Evolutionary conservation across 2,797 vertebrate genomes (phyloP), one percentile per base, ranked within the genome.

Genomic region (Pampus argenteus): DNA sequence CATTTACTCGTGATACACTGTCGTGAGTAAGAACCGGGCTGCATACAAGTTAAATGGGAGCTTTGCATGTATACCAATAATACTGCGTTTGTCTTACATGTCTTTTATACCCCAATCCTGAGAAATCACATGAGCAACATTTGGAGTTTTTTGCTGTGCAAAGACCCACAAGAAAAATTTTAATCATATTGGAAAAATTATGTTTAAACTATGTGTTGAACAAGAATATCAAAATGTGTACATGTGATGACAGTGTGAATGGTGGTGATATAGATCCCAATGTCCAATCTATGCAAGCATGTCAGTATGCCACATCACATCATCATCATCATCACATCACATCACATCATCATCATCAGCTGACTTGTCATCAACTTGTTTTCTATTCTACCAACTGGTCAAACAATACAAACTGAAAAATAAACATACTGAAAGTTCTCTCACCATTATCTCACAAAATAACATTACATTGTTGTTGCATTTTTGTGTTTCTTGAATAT

Each of bases 1-100:
- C 64, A 15, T 73, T 58, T 57, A 68, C 44, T 74, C 66, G 62
- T 77, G 29, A 65, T 74, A 66, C 17, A 54, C n/a, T 42, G 50
- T 47, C 23, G 58, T 42, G 14, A 71, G 8, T 47, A 23, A 67
- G 34, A 77, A 64, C 26, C 6, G 34, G 42, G 40, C 1, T 66
- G 60, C 11, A 28, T 69, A 60, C 40, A 70, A 79, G 71, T 51
- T 74, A 22, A 36, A 65, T 11, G 13, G 52, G 49, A 68, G 69
- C n/a, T 74, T 44, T 66, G 40, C 52, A 57, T 50, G 8, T n/a
- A 44, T 6, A 18, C 6, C 38, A 40, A 40, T 40, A 40, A 15
- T 40, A 40, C 5, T 40, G 13, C 17, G 13, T 14, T 40, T 44
- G n/a, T n/a, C 15, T 8, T 18, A 18, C 7, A 3, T 36, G 13